Base-by-base conservation (phyloP, 2,888 invertebrate genomes). In the Eurytoma californica region DNA sequence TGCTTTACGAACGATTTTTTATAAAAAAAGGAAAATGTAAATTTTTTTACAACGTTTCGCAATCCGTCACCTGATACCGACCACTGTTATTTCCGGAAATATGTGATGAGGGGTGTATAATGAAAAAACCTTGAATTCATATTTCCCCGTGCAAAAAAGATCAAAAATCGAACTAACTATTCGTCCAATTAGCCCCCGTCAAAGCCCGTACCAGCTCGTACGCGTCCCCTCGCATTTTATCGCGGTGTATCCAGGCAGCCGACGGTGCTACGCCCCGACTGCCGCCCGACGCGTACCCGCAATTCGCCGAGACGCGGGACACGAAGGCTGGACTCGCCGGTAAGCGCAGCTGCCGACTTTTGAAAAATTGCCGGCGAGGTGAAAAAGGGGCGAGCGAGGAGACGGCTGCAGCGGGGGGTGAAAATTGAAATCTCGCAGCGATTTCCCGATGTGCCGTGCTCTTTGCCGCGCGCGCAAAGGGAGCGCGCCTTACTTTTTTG, bases 291-390 rank as follows among this genome's bases (percentile, higher is more conserved):
- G 47, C 24, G 67, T 60, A 16, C 69, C 74, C 74, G 53, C 74
- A 79, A 75, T 74, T 70, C 70, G 18, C 18, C 18, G 51, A 28
- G 49, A 20, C 47, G 66, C 4, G 20, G 28, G 49, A 57, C 73
- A 73, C 73, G 73, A 60, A n/a, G 16, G 57, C 73, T 70, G 53
- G 74, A 74, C 74, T 60, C 74, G 74, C 51, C 49, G 24, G 51
- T 51, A 66, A 65, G 51, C 51, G 68, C 65, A 70, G 70, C 77
- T 72, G 77, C 16, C 49, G 70, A 77, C 65, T 77, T 63, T 70
- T 55, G 47, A 68, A 68, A 60, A 78, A 55, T 14, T 28, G 28
- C 2, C 30, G 28, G 0, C 0, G 3, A 28, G 39, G n/a, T 0
- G 16, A 20, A 20, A 20, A 20, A 18, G 57, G 20, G 3, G 1